Base-by-base conservation (phyloP, 2,113 vertebrate species). In the Grus americana region DNA sequence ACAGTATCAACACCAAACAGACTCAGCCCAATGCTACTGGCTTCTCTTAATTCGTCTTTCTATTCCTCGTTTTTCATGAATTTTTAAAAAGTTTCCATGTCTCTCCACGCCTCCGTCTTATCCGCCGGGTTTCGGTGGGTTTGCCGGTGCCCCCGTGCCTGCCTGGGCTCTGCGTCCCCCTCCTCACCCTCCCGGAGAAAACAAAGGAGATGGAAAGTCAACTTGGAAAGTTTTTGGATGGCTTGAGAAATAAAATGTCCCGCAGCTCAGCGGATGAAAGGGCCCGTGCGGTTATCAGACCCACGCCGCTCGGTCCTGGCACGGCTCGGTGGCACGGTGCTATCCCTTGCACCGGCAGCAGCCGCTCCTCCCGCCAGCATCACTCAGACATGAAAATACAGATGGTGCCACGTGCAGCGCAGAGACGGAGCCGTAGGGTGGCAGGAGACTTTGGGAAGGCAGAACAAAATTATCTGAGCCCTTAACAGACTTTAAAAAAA, bases 1-100 rank as follows among this genome's bases (percentile, higher is more conserved):
- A 17, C 97, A 95, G 95, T 98, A 98, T 98, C 97, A 97, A 81
- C 97, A 94, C 91, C 93, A 94, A 96, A 97, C 97, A 98, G 97
- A 90, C 92, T 86, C 95, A 88, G 88, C 94, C 91, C 92, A 13
- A 49, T 11, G 72, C 90, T 72, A 68, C 89, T 6, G 62, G 73
- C 91, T 94, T 12, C 86, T 88, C 90, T 95, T 94, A 91, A 95
- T 96, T 92, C 38, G 18, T 57, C 96, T 97, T 96, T 93, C 87
- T 95, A 11, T 67, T 62, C 81, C 34, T 72, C 3, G 8, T 6
- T 70, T 82, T 76, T 90, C 94, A 96, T 94, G 90, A 96, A 96
- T 95, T 90, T 95, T 87, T 97, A 70, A 94, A 18, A 92, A 95
- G 92, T 92, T 84, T 16, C 38, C 50, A 62, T 93, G 74, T 59